Evolutionary conservation across 2,797 vertebrate genomes (phyloP).

Genomic region (Smutsia temminckii): DNA sequence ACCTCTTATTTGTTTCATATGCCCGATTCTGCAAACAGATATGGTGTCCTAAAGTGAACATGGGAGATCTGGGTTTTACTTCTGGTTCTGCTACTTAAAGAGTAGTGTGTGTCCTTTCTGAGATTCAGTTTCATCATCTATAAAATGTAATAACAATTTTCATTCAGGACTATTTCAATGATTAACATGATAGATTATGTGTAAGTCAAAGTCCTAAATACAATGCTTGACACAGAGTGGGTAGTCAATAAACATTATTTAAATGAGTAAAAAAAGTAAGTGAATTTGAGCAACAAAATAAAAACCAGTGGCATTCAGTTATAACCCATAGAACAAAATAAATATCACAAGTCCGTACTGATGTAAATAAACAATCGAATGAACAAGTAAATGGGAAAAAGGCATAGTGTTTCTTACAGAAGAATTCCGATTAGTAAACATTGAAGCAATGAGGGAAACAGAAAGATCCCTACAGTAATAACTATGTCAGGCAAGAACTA

Average conservation of each 20-base stretch:
- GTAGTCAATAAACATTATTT: not conserved
- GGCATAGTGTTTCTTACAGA: not conserved
- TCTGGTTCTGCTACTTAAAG: not conserved
- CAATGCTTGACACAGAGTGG: not conserved
- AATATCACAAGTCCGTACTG: not conserved
- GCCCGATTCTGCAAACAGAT: not conserved
- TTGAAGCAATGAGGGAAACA: not conserved
- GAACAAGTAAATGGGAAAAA: not conserved
- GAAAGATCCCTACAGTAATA: not conserved
- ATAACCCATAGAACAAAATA: not conserved
- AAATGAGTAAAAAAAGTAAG: conserved; percentile 3
- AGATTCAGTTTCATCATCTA: conserved; percentile 33
- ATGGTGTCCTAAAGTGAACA: not conserved
- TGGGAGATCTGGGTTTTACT: not conserved
- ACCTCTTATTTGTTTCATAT: not conserved
- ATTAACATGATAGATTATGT: not conserved
- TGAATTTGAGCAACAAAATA: not conserved
- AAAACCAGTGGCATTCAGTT: not conserved
- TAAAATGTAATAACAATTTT: not conserved
- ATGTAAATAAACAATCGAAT: not conserved
- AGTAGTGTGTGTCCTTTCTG: not conserved
- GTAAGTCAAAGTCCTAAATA: not conserved
- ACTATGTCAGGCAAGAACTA: not conserved
- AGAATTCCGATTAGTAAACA: not conserved
- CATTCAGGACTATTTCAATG: not conserved